Percentiles rank a stretch among this genome's conserved stretches.
phyloP scores from a whole-genome alignment of 2,797 vertebrate genomes.

The Cuniculus paca region DNA sequence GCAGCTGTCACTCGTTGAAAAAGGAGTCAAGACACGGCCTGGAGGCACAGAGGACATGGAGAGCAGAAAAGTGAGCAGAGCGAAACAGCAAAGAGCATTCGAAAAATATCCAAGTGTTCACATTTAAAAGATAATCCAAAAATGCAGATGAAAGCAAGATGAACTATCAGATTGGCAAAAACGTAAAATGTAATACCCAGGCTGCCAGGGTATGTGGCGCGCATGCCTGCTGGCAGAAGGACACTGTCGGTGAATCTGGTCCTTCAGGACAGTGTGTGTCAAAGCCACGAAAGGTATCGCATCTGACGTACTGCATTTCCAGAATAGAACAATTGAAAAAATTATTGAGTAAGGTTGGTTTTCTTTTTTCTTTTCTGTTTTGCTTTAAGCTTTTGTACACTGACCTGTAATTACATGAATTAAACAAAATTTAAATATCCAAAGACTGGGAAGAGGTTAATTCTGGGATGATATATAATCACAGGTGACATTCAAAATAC shows the following conservation, averaged over 20 bases:
- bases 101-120: conserved; percentile 29
- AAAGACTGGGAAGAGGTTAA: conserved; percentile 11
- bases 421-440: conserved; percentile 35
- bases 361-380: neutral
- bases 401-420: conserved; percentile 34
- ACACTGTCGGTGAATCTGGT: neutral
- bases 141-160: conserved; percentile 57
- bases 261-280: neutral
- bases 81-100: conserved; percentile 28
- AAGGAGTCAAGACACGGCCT: conserved; percentile 7
- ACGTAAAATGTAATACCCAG: conserved; percentile 13
- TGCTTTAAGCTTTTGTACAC: neutral
- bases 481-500: conserved; percentile 33
- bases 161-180: conserved; percentile 35
- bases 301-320: neutral
- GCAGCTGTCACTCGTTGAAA: conserved; percentile 36
- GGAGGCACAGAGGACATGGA: conserved; percentile 2
- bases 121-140: conserved; percentile 50
- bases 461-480: conserved; percentile 1
- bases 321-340: conserved; percentile 44
- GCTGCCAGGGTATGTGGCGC: neutral
- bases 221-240: neutral
- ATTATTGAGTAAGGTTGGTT: neutral
- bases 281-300: conserved; percentile 9
- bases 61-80: conserved; percentile 59